Conservation (phyloP, 1,140 invertebrate genomes). For the Drosophila saltans region DNA sequence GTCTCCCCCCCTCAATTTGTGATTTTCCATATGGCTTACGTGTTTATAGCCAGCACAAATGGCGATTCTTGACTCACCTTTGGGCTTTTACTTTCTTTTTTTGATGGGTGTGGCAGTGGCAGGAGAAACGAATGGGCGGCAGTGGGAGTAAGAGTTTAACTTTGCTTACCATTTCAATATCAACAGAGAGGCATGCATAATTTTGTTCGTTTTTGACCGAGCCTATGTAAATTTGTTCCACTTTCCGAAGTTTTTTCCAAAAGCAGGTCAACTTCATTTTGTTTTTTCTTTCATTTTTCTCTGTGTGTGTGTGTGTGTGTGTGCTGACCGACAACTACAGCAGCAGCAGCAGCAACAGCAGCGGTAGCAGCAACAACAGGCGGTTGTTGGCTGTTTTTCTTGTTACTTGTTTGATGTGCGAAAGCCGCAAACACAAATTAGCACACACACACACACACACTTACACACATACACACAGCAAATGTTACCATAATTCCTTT, state of each 20-base stretch:
- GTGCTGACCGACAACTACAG: conserved; percentile 67
- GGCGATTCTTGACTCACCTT: conserved; percentile 47
- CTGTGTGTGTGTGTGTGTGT: neutral
- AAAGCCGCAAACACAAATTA: conserved; percentile 78
- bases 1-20: conserved; percentile 45
- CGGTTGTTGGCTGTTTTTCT: conserved; percentile 35
- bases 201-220: conserved; percentile 50
- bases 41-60: conserved; percentile 72
- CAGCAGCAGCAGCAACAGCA: conserved; percentile 30
- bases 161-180: conserved; percentile 72
- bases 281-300: conserved; percentile 1
- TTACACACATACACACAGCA: conserved; percentile 14
- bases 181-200: conserved; percentile 77
- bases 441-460: conserved; percentile 44
- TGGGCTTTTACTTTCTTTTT: conserved; percentile 31
- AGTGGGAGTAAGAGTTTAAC: conserved; percentile 43
- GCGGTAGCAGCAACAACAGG: conserved; percentile 42
- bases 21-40: conserved; percentile 60
- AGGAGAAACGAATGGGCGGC: neutral
- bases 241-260: conserved; percentile 8
- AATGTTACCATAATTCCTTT: conserved; percentile 64
- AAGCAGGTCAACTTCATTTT: conserved; percentile 80
- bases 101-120: conserved; percentile 35
- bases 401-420: conserved; percentile 61
- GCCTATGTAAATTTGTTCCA: conserved; percentile 73